phyloP scores from a whole-genome alignment of 2,888 invertebrate species.

The Glyphotaelius pellucidus region DNA sequence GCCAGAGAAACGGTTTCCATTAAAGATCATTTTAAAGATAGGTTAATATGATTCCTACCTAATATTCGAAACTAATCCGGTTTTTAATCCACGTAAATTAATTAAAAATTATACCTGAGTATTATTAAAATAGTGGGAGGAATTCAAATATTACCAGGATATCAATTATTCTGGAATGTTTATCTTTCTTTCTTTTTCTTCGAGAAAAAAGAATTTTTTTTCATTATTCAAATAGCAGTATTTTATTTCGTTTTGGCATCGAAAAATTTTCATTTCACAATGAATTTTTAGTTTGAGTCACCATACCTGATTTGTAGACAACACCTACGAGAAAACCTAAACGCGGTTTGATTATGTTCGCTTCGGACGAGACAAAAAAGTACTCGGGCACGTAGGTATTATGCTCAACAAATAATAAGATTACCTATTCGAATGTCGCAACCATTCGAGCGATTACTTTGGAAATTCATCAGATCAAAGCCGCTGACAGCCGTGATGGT shows the following conservation, averaged over 20 bases:
- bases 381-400: background rate
- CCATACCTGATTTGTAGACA: background rate
- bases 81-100: no score
- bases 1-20: no score
- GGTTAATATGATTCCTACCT: no score
- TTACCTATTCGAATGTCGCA: background rate
- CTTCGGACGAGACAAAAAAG: background rate
- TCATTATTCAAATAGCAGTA: background rate
- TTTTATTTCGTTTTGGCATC: background rate
- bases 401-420: background rate
- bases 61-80: no score
- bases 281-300: background rate
- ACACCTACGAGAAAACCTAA: background rate
- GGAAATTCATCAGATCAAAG: conserved; percentile 33
- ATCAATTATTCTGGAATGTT: no score
- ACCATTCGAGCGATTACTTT: background rate
- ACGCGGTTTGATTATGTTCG: background rate
- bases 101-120: no score
- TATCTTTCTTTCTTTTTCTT: no score
- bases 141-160: no score
- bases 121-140: no score
- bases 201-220: no score
- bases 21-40: no score
- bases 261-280: background rate
- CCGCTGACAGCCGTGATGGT: conserved; percentile 13